Base-by-base conservation (phyloP, 2,888 invertebrate genomes). In the Teleiodes luculella region DNA sequence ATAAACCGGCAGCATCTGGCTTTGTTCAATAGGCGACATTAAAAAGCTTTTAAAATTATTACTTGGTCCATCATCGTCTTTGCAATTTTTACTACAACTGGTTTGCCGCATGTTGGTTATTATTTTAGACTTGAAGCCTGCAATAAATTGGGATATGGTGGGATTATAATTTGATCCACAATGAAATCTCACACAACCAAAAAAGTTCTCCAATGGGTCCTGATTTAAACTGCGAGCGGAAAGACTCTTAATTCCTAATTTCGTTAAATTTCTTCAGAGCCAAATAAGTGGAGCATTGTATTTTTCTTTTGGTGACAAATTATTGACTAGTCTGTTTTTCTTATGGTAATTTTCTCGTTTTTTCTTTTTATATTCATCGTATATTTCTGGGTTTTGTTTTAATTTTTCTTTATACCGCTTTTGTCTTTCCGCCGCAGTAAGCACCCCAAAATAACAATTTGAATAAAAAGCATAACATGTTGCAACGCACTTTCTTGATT, bases 191-290 rank as follows among this genome's bases (percentile, higher is more conserved):
- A 59, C 56, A 39, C 59, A 60, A 46, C 59, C n/a, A n/a, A n/a
- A n/a, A n/a, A n/a, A 58, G 43, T 58, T 61, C 55, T 60, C 58
- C 6, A 58, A 48, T 4, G 58, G 58, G 18, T 61, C 61, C 49
- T 61, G 60, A 7, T 62, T 55, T n/a, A 62, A 43, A 13, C 57
- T 46, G 30, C 57, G 45, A 6, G 57, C 57, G 11, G 55, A 39
- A 1, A 61, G 47, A 20, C 49, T 57, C 51, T 53, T 56, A 13
- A 52, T 41, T 16, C 30, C 28, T 24, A 35, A 36, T 36, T 53
- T 16, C 8, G n/a, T 47, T 28, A 55, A n/a, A 51, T 55, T 54
- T 36, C 53, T 35, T 5, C 48, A 31, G 45, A 39, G 53, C 59
- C 59, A 55, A 28, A 57, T 53, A 48, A 37, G 8, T n/a, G 37